Percentiles rank a stretch among this genome's conserved stretches.
Evolutionary conservation across 2,113 vertebrate species (phyloP).

Genomic region (Turnix velox): DNA sequence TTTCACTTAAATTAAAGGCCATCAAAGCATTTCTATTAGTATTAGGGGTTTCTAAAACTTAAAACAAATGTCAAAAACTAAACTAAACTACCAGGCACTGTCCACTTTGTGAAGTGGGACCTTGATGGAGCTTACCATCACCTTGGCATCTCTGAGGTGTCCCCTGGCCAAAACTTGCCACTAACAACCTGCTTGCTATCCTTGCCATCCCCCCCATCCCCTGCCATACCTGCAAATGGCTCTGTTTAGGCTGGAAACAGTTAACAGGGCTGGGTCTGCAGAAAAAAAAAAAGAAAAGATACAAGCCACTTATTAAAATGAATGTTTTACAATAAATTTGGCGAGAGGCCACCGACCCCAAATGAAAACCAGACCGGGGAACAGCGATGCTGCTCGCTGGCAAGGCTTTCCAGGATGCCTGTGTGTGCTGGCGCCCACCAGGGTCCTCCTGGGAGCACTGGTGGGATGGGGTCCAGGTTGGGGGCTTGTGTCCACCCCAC

Average conservation of each 20-base stretch:
- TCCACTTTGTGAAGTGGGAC: accelerated
- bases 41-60: constrained; percentile 17
- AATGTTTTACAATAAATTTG: constrained; percentile 64
- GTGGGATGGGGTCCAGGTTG: not conserved
- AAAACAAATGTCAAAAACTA: constrained; percentile 10
- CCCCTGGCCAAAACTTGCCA: not conserved
- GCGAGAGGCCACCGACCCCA: constrained; percentile 59
- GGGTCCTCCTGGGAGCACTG: not conserved
- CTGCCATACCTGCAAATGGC: accelerated
- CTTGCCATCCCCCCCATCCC: accelerated
- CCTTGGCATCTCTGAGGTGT: not conserved
- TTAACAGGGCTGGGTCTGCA: not conserved
- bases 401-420: not conserved
- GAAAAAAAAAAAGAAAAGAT: not conserved
- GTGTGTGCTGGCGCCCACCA: not conserved
- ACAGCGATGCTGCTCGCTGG: not conserved
- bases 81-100: not conserved
- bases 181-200: not conserved
- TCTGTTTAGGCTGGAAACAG: constrained; percentile 32
- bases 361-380: constrained; percentile 64
- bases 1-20: constrained; percentile 23
- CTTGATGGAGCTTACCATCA: not conserved
- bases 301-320: constrained; percentile 64
- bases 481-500: not conserved
- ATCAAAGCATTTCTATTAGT: not conserved